Evolutionary conservation across 2,888 invertebrate genomes (phyloP).

Genomic region (Heteromyza rotundicornis): DNA sequence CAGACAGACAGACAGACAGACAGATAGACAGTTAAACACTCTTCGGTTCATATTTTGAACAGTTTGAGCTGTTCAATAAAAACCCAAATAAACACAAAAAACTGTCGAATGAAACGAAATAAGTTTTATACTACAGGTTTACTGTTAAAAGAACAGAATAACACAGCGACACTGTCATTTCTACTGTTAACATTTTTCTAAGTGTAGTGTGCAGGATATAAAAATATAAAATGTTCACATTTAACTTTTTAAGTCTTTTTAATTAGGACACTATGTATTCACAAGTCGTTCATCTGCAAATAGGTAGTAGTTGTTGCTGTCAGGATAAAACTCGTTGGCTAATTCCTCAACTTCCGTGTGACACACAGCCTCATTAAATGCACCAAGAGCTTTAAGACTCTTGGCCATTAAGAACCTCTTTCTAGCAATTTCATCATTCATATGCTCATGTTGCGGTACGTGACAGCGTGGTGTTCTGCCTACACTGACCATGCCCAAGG

Average conservation of each 20-base stretch:
- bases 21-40: too few species aligned
- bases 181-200: too few species aligned
- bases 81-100: too few species aligned
- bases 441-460: constrained; percentile 14
- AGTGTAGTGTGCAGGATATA: too few species aligned
- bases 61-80: too few species aligned
- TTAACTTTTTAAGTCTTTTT: not conserved
- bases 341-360: constrained; percentile 50
- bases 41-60: too few species aligned
- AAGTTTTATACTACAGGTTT: too few species aligned
- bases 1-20: too few species aligned
- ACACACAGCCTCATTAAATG: constrained; percentile 55
- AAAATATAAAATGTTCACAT: too few species aligned
- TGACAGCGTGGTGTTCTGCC: constrained; percentile 22
- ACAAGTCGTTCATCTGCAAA: constrained; percentile 34
- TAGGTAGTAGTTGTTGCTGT: constrained; percentile 32
- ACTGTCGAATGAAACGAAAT: too few species aligned
- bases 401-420: constrained; percentile 35
- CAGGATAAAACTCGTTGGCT: constrained; percentile 43
- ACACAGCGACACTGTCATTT: too few species aligned
- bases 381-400: constrained; percentile 45
- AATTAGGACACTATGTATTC: not conserved
- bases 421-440: constrained; percentile 26
- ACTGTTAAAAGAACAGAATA: too few species aligned
- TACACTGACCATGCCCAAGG: not conserved